A percentile compares a stretch with the other conserved stretches of the same genome.
These are phyloP conservation scores for Eulimnadia texana DNA, from an alignment of 1,140 invertebrate genomes.

Conservation along the genomic window DNA sequence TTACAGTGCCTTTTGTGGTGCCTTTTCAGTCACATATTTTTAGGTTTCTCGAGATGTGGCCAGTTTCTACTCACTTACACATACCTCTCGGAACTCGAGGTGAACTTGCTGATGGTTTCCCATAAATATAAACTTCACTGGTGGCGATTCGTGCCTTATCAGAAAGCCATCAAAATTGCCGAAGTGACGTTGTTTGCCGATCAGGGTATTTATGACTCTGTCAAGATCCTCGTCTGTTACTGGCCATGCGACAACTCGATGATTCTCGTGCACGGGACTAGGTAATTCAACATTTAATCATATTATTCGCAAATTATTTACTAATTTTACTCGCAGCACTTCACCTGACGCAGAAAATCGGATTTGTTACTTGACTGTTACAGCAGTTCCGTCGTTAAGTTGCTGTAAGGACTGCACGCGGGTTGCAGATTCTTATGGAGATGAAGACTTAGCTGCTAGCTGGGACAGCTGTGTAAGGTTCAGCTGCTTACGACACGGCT, in stretches of 20 bases:
- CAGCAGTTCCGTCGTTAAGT: conserved; percentile 39
- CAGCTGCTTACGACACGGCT: conserved; percentile 47
- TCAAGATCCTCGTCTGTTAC: conserved; percentile 42
- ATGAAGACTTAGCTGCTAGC: conserved; percentile 43
- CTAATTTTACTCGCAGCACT: conserved; percentile 21
- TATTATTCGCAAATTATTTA: not conserved
- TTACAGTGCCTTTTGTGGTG: conserved; percentile 7
- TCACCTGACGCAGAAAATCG: conserved; percentile 28
- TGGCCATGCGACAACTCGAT: conserved; percentile 49
- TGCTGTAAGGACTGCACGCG: conserved; percentile 43
- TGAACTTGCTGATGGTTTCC: conserved; percentile 28
- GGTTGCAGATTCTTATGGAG: conserved; percentile 41
- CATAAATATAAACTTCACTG: conserved; percentile 45
- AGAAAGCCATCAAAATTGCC: conserved; percentile 42
- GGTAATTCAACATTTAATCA: conserved; percentile 29
- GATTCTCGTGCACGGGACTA: conserved; percentile 49
- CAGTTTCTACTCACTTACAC: conserved; percentile 82
- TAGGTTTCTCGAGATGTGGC: conserved; percentile 84
- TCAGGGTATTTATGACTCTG: conserved; percentile 37
- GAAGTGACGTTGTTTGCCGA: conserved; percentile 52
- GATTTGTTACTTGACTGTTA: conserved; percentile 38
- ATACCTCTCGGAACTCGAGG: conserved; percentile 38
- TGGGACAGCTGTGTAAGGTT: conserved; percentile 40
- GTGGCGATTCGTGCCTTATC: conserved; percentile 50
- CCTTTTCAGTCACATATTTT: conserved; percentile 57